A percentile compares a stretch with the other conserved stretches of the same genome.
These are phyloP conservation scores for Synergus gifuensis DNA, from an alignment of 2,888 invertebrate genomes.

Conservation along the genomic window DNA sequence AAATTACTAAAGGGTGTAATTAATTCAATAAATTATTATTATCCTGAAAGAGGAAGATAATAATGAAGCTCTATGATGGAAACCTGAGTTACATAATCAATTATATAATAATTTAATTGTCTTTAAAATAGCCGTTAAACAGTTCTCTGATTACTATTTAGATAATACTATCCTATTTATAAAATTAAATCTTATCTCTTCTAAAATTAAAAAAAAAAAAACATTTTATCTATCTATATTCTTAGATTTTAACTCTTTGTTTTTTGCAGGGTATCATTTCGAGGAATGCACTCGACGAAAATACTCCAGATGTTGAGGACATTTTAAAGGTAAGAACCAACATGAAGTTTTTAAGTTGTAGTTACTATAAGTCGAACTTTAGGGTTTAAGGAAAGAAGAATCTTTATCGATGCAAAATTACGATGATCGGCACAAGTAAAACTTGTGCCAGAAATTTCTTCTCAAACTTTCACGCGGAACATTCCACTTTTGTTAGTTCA, in stretches of 20 bases:
- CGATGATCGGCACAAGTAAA: neutral
- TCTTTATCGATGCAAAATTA: slow-evolving; percentile 18
- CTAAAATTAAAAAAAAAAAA: too few species aligned
- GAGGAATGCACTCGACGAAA: slow-evolving; percentile 79
- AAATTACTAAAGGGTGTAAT: too few species aligned
- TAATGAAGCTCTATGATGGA: neutral
- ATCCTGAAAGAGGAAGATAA: too few species aligned
- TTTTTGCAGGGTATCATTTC: slow-evolving; percentile 65
- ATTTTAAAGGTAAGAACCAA: slow-evolving; percentile 82
- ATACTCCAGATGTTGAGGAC: slow-evolving; percentile 82
- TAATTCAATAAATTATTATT: too few species aligned
- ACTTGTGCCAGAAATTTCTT: neutral
- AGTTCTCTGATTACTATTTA: neutral
- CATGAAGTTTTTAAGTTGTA: neutral
- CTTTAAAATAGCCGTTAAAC: neutral
- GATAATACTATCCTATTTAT: neutral
- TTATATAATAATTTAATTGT: neutral
- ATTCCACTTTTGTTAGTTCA: neutral
- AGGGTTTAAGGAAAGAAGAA: neutral
- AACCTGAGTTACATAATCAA: neutral
- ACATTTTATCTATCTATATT: neutral
- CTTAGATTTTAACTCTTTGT: neutral
- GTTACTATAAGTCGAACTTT: neutral
- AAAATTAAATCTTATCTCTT: too few species aligned
- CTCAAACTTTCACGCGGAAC: neutral